phyloP scores from a whole-genome alignment of 2,113 vertebrate genomes.

The Beaufortia kweichowensis region DNA sequence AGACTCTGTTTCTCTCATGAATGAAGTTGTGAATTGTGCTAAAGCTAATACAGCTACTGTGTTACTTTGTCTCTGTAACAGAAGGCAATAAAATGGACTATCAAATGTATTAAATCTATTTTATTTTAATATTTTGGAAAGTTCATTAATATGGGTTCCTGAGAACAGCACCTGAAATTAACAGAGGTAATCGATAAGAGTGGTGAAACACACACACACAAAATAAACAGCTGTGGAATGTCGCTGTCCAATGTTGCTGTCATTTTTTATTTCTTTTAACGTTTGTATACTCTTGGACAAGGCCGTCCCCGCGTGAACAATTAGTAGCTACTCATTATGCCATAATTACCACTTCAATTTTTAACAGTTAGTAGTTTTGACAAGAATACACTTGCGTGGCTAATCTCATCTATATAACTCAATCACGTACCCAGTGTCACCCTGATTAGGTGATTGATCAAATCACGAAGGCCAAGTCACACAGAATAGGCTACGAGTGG shows the following conservation, averaged over 20 bases:
- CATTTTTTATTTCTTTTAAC: neutral
- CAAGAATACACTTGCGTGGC: neutral
- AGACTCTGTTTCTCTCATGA: neutral
- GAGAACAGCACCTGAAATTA: constrained; percentile 55
- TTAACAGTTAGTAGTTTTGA: constrained; percentile 23
- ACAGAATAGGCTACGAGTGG: constrained; percentile 28
- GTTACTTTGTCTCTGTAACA: neutral
- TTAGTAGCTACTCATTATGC: constrained; percentile 15
- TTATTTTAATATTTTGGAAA: constrained; percentile 3
- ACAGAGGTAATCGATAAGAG: constrained; percentile 49
- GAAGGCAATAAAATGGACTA: neutral
- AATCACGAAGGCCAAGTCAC: constrained; percentile 38
- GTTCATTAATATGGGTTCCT: constrained; percentile 36
- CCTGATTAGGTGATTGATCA: constrained; percentile 17
- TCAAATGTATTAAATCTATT: neutral
- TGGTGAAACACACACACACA: neutral
- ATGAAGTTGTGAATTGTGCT: constrained; percentile 23
- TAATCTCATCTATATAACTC: constrained; percentile 17
- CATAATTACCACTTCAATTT: neutral
- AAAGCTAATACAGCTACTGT: constrained; percentile 5
- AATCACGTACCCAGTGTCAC: constrained; percentile 10
- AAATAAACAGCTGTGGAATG: constrained; percentile 11
- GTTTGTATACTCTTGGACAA: neutral
- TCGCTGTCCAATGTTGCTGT: neutral
- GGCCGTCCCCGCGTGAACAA: neutral